Evolutionary conservation across 2,888 invertebrate genomes (phyloP), one percentile per base, ranked within the genome.

Genomic region (Cheiracanthium punctorium): DNA sequence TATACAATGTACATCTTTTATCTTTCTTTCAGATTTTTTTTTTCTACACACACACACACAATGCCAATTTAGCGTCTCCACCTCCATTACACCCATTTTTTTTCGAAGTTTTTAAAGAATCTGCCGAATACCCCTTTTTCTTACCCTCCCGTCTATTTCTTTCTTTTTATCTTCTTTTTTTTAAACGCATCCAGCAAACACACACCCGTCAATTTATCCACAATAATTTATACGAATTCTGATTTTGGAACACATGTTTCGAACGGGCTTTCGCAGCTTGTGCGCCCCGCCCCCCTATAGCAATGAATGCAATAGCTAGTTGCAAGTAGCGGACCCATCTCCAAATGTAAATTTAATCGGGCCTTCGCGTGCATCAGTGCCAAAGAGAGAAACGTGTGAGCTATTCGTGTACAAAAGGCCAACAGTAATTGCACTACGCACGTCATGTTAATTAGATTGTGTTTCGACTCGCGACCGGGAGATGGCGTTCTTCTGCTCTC

Each of bases 301-400:
- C 80, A 52, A 80, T 80, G 80, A 80, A 71, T 73, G 72, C 65
- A 73, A 73, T 80, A 65, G 81, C 71, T 71, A 71, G 79, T 71
- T 79, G 37, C 74, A 74, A 74, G 81, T 74, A 81, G 81, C 81
- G 69, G 72, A 67, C 77, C 81, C 81, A 84, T 77, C 82, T 84
- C 77, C 82, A 84, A 84, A 84, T 84, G 82, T 84, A 84, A 84
- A 84, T 84, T 84, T 84, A 84, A 84, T 84, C 82, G 77, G 72
- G 48, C 77, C 43, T 84, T 84, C 32, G 82, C 82, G 82, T 84
- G 82, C 48, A 29, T 67, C 65, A 29, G 48, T 24, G 65, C 74
- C 67, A 28, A 65, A 69, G 81, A 73, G 81, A 73, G 74, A 81
- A 4, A 10, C 74, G 82, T 84, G 82, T 77, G 77, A 84, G 72